Conservation (phyloP, 1,140 invertebrate genomes). For the Leptinotarsa lineolata region DNA sequence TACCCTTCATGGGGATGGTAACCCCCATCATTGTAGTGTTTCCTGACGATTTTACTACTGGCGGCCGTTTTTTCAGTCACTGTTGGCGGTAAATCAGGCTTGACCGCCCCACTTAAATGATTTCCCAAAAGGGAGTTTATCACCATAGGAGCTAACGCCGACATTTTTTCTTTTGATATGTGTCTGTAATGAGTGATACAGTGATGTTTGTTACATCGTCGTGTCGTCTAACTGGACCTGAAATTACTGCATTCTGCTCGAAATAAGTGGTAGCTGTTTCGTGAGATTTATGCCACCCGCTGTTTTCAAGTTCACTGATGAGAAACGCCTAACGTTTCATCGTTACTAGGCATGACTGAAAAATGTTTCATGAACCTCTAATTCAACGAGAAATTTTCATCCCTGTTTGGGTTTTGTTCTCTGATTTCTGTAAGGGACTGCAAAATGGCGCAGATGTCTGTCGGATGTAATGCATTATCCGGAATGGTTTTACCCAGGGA, state of each 20-base stretch:
- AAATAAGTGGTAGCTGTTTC: conserved; percentile 9
- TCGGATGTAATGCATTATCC: too few relatives aligned
- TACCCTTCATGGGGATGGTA: conserved; percentile 2
- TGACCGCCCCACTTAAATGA: background rate
- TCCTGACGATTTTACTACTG: background rate
- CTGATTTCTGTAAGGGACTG: too few relatives aligned
- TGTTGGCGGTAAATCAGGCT: background rate
- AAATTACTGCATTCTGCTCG: background rate
- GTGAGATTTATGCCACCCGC: background rate
- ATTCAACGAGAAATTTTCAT: too few relatives aligned
- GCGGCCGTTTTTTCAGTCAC: background rate
- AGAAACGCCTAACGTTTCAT: too few relatives aligned
- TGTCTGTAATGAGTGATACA: background rate
- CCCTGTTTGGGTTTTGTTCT: too few relatives aligned
- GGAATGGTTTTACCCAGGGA: too few relatives aligned
- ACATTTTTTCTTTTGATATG: conserved; percentile 8
- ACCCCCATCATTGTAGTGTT: conserved; percentile 16
- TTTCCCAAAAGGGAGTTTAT: conserved; percentile 11
- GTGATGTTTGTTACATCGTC: background rate
- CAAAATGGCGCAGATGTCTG: too few relatives aligned
- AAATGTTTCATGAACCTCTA: too few relatives aligned
- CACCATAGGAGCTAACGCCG: background rate
- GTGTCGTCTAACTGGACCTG: background rate
- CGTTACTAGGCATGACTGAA: too few relatives aligned
- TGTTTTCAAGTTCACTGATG: background rate